Percentiles rank a stretch among this genome's conserved stretches.
Conservation (phyloP, 2,888 invertebrate genomes). For the Leptopterna dolabrata region DNA sequence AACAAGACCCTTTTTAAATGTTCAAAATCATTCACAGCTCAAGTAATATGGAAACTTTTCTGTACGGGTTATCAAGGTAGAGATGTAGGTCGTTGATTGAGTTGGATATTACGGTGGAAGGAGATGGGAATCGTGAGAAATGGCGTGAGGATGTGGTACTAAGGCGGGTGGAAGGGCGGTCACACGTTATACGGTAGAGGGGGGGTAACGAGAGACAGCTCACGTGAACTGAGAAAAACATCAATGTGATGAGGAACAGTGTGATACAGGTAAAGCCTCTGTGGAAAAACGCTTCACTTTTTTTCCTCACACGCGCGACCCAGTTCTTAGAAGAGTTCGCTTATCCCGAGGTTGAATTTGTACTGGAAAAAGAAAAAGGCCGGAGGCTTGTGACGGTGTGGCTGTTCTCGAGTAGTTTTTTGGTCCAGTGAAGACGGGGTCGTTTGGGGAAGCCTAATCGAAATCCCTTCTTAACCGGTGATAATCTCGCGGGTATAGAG, state of each 20-base stretch:
- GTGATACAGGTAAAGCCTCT: not conserved
- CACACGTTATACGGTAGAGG: not conserved
- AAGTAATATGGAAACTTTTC: too few relatives aligned
- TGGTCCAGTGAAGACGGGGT: too few relatives aligned
- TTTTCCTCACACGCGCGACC: constrained; percentile 9
- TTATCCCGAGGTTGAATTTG: not conserved
- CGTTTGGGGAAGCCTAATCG: too few relatives aligned
- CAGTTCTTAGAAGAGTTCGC: not conserved
- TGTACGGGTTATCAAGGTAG: not conserved
- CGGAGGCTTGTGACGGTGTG: too few relatives aligned
- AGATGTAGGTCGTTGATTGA: not conserved
- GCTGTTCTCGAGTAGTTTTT: too few relatives aligned
- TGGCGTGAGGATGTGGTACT: not conserved
- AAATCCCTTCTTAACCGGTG: too few relatives aligned
- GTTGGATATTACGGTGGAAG: not conserved
- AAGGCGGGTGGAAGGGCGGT: not conserved
- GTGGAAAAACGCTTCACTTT: not conserved
- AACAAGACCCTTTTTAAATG: too few relatives aligned
- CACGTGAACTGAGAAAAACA: constrained; percentile 2
- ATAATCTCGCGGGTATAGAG: too few relatives aligned
- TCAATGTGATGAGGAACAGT: not conserved
- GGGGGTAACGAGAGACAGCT: constrained; percentile 7
- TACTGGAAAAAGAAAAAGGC: too few relatives aligned
- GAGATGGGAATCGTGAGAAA: not conserved
- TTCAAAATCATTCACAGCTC: too few relatives aligned